Percentiles rank a stretch among this genome's conserved stretches.
These are phyloP conservation scores for Sarcophaga carnaria DNA, from an alignment of 2,888 invertebrate species.

Conservation along the genomic window DNA sequence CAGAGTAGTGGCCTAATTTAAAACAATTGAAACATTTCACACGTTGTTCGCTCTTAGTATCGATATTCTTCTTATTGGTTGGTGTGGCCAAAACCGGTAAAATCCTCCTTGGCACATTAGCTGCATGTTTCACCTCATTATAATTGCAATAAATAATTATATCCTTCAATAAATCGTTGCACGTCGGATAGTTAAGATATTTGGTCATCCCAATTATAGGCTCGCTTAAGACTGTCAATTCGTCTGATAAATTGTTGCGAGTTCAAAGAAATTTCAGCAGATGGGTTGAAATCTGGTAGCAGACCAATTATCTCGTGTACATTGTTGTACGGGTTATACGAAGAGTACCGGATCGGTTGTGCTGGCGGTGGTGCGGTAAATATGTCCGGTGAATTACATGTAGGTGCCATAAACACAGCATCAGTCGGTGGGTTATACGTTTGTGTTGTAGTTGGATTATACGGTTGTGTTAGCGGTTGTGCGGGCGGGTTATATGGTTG, in stretches of 20 bases:
- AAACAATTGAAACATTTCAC: conserved; percentile 7
- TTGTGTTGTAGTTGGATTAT: not conserved
- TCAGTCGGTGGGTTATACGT: no score
- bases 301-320: no score
- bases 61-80: not conserved
- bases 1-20: not conserved
- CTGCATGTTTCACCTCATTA: conserved; percentile 56
- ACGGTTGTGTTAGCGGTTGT: not conserved
- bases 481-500: not conserved
- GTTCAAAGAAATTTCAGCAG: conserved; percentile 35
- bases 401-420: no score
- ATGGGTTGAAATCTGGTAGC: no score
- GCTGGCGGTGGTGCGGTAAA: no score
- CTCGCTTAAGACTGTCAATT: not conserved
- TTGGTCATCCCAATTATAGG: conserved; percentile 8
- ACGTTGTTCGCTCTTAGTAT: not conserved
- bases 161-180: not conserved
- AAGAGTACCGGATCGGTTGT: no score
- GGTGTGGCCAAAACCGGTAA: not conserved
- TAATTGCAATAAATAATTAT: conserved; percentile 38
- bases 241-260: conserved; percentile 40
- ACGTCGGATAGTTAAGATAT: not conserved
- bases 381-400: no score
- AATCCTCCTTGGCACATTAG: not conserved
- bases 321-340: no score